phyloP scores from a whole-genome alignment of 2,797 vertebrate genomes.

The Malurus leucopterus region DNA sequence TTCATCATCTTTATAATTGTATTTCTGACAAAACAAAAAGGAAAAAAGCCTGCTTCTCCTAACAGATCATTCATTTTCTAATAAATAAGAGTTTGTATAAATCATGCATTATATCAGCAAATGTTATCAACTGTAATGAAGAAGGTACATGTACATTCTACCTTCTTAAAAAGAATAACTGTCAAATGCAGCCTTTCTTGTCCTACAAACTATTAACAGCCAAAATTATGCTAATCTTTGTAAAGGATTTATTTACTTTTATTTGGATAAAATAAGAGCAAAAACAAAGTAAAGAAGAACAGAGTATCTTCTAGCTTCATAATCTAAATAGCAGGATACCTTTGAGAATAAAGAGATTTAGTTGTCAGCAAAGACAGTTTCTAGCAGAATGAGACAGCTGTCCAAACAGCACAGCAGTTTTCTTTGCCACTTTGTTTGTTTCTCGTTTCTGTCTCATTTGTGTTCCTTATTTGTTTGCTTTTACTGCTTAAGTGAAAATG shows the following conservation, averaged over 20 bases:
- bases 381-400: neutral
- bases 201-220: neutral
- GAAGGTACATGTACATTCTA: neutral
- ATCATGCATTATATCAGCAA: neutral
- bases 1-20: neutral
- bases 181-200: neutral
- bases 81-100: neutral
- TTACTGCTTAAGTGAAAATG: neutral
- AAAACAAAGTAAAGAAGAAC: neutral
- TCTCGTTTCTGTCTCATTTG: neutral
- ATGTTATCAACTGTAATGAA: neutral
- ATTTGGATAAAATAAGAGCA: neutral
- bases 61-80: neutral
- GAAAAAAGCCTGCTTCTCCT: neutral
- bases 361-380: neutral
- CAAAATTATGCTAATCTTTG: neutral
- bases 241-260: neutral
- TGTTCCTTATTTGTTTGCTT: neutral
- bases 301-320: neutral
- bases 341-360: conserved; percentile 6
- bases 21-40: neutral
- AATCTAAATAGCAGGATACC: neutral
- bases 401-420: neutral
- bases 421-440: neutral
- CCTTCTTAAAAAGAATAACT: neutral